phyloP scores from a whole-genome alignment of 2,113 vertebrate genomes.

The Corythornis vintsioides region DNA sequence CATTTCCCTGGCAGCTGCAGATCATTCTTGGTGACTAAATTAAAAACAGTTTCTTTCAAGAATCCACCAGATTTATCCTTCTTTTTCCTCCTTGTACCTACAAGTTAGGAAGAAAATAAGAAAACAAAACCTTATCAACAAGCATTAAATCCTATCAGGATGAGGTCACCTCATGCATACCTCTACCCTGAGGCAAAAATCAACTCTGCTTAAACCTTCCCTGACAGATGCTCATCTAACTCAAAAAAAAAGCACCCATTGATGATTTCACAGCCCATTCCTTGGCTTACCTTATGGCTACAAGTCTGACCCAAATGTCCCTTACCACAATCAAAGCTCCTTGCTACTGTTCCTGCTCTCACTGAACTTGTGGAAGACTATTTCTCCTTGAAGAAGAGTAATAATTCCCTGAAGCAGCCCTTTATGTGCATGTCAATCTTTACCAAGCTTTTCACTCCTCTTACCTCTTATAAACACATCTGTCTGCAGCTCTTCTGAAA shows the following conservation, averaged over 20 bases:
- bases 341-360: neutral
- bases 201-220: neutral
- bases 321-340: neutral
- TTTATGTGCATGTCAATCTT: neutral
- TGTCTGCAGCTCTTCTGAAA: neutral
- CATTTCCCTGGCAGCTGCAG: conserved; percentile 60
- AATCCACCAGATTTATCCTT: neutral
- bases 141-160: conserved; percentile 29
- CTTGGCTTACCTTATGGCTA: neutral
- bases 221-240: conserved; percentile 11
- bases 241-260: neutral
- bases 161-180: conserved; percentile 46
- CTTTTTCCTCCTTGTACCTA: neutral
- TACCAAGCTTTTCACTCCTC: neutral
- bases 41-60: conserved; percentile 30
- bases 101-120: neutral
- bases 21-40: conserved; percentile 44
- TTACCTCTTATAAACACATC: neutral
- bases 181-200: conserved; percentile 16
- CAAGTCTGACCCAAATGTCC: neutral
- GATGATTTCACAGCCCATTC: neutral
- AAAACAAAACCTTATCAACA: conserved; percentile 1
- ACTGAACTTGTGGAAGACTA: neutral
- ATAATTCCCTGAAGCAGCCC: neutral
- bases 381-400: neutral